Percentiles rank a stretch among this genome's conserved stretches.
Conservation (phyloP, 2,888 invertebrate genomes). For the Nyleta sp. region DNA sequence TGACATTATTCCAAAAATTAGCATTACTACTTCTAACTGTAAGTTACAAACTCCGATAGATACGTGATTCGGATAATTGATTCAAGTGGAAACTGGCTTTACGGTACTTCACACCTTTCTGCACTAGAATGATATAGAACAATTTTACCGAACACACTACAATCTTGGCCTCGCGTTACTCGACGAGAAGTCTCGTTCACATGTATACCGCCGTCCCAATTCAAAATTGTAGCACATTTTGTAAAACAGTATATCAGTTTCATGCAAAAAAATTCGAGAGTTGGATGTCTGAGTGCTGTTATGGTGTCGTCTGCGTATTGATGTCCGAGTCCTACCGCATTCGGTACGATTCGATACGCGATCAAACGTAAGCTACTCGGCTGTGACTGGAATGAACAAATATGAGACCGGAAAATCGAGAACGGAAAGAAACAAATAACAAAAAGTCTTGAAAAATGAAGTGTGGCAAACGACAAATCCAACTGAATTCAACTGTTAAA, state of each 20-base stretch:
- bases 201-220: not conserved
- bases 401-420: too few relatives aligned
- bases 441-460: conserved; percentile 6
- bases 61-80: conserved; percentile 42
- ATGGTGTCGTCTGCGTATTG: conserved; percentile 57
- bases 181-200: too few relatives aligned
- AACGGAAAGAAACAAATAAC: conserved; percentile 13
- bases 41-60: conserved; percentile 47
- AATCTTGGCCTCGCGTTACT: conserved; percentile 27
- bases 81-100: conserved; percentile 55
- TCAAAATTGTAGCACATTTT: conserved; percentile 55
- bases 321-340: conserved; percentile 50
- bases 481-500: conserved; percentile 41
- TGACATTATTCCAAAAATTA: conserved; percentile 49
- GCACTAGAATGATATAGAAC: conserved; percentile 56
- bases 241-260: conserved; percentile 56
- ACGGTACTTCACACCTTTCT: conserved; percentile 55
- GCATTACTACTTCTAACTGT: conserved; percentile 56
- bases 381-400: conserved; percentile 25
- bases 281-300: conserved; percentile 66
- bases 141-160: conserved; percentile 56
- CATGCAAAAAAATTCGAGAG: conserved; percentile 59
- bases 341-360: conserved; percentile 40
- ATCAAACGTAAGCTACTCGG: conserved; percentile 41
- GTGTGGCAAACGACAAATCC: conserved; percentile 7